Evolutionary conservation across 2,113 vertebrate genomes (phyloP), one percentile per base, ranked within the genome.

Genomic region (Myrmecophaga tridactyla): DNA sequence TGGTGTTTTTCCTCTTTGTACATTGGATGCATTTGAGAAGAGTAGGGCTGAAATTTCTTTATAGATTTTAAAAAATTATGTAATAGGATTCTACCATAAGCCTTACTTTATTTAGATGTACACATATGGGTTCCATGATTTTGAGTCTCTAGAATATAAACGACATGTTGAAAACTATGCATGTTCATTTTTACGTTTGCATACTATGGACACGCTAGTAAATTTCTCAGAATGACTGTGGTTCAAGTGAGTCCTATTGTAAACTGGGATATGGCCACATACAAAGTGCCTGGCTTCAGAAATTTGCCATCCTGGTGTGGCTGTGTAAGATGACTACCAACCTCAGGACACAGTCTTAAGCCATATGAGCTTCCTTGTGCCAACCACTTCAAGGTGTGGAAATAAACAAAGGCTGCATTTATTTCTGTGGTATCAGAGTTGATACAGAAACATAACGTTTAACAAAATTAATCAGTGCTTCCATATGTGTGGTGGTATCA

Each of bases 1-100:
- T 97, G 53, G 95, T 94, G 92, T 94, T 86, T 95, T 94, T 95
- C 93, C 94, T 96, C 48, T 91, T 21, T 91, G 76, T 88, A 60
- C 93, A 20, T 60, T 77, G 89, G 34, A 58, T 36, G 29, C 73
- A 72, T 41, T 91, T 87, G 97, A 36, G 72, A 46, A 86, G 65
- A 73, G 51, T 53, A 14, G 3, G 1, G 23, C 27, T 93, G 91
- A 75, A 60, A 67, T 95, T 97, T 96, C 73, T 85, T 93, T 90
- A 93, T 70, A 60, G 48, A 58, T 92, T 90, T 0, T 3, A 53
- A 80, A 94, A 90, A 81, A 34, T 75, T 46, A 73, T 88, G 56
- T 86, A 83, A 90, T 92, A 90, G 77, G 48, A 80, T 95, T 96
- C 90, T 87, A n/a, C 73, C 4, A 4, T 39, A 90, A 94, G 76